A percentile compares a stretch with the other conserved stretches of the same genome.
phyloP scores from a whole-genome alignment of 2,113 vertebrate species.

The Perca fluviatilis region DNA sequence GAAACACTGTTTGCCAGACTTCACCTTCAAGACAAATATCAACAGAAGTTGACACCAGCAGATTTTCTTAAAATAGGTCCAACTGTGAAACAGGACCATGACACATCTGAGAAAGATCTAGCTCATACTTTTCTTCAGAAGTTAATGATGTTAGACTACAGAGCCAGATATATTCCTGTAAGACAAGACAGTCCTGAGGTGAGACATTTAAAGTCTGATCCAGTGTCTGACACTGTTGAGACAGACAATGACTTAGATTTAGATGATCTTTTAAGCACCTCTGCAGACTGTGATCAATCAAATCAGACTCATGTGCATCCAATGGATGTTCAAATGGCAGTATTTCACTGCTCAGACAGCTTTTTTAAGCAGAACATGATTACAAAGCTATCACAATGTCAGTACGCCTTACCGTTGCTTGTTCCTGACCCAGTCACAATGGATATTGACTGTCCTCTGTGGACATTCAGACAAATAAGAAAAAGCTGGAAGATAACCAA shows the following conservation, averaged over 20 bases:
- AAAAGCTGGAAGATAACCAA: constrained; percentile 78
- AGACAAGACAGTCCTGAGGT: constrained; percentile 26
- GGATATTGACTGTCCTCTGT: constrained; percentile 80
- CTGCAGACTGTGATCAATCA: not conserved
- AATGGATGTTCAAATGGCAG: constrained; percentile 85
- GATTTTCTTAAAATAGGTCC: constrained; percentile 74
- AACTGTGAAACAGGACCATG: constrained; percentile 16
- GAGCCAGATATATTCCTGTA: constrained; percentile 71
- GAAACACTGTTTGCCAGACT: constrained; percentile 43
- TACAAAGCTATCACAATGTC: constrained; percentile 85
- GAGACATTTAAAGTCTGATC: not conserved
- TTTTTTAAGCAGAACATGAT: constrained; percentile 81
- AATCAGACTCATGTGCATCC: constrained; percentile 68
- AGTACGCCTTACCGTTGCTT: constrained; percentile 84
- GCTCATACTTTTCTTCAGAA: constrained; percentile 69
- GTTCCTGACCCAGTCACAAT: constrained; percentile 73
- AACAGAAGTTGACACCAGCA: constrained; percentile 58
- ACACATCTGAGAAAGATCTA: constrained; percentile 69
- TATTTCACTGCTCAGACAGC: constrained; percentile 83
- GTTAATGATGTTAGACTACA: constrained; percentile 56
- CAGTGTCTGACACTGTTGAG: not conserved
- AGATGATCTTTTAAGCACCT: constrained; percentile 17
- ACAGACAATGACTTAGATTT: constrained; percentile 59
- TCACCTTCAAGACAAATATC: constrained; percentile 54
- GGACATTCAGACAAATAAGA: constrained; percentile 80